Conservation (phyloP, 2,113 vertebrate genomes). For the Austrofundulus limnaeus region DNA sequence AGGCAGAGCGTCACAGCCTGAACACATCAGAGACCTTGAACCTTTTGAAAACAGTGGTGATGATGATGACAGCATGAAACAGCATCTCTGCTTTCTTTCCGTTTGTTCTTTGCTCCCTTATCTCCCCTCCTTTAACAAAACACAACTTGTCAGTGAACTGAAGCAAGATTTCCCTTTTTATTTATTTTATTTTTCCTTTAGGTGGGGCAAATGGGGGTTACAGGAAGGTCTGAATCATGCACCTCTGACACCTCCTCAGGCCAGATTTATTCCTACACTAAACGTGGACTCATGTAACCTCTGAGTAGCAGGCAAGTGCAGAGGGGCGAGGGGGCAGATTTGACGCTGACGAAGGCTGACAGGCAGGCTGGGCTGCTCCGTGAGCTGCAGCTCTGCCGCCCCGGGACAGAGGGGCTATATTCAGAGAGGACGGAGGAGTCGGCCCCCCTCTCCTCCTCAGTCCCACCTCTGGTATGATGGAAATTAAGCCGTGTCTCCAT, state of each 20-base stretch:
- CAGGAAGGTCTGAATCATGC: slow-evolving; percentile 49
- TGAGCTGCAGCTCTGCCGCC: slow-evolving; percentile 30
- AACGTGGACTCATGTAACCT: slow-evolving; percentile 63
- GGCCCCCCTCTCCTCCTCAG: slow-evolving; percentile 7
- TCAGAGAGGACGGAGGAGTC: slow-evolving; percentile 16
- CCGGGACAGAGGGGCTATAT: slow-evolving; percentile 34
- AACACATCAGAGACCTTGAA: slow-evolving; percentile 46
- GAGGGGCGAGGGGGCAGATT: slow-evolving; percentile 12
- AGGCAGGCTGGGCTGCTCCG: slow-evolving; percentile 43
- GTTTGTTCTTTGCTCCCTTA: slow-evolving; percentile 12
- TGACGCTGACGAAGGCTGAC: slow-evolving; percentile 61
- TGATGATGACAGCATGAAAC: slow-evolving; percentile 51
- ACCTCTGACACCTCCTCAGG: slow-evolving; percentile 55
- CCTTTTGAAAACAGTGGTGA: slow-evolving; percentile 50
- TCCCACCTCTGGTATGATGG: slow-evolving; percentile 58
- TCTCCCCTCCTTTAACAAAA: slow-evolving; percentile 15
- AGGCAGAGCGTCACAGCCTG: slow-evolving; percentile 38
- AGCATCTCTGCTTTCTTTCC: slow-evolving; percentile 20
- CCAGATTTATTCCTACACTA: slow-evolving; percentile 51
- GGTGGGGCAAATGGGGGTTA: slow-evolving; percentile 20
- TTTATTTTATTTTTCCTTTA: no score
- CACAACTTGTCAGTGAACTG: slow-evolving; percentile 64
- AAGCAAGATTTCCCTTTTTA: slow-evolving; percentile 22
- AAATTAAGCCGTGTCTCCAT: slow-evolving; percentile 74
- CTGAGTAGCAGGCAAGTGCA: slow-evolving; percentile 30